Percentiles rank a stretch among this genome's conserved stretches.
Conservation (phyloP, 2,113 vertebrate genomes). For the Antechinus stuartii region DNA sequence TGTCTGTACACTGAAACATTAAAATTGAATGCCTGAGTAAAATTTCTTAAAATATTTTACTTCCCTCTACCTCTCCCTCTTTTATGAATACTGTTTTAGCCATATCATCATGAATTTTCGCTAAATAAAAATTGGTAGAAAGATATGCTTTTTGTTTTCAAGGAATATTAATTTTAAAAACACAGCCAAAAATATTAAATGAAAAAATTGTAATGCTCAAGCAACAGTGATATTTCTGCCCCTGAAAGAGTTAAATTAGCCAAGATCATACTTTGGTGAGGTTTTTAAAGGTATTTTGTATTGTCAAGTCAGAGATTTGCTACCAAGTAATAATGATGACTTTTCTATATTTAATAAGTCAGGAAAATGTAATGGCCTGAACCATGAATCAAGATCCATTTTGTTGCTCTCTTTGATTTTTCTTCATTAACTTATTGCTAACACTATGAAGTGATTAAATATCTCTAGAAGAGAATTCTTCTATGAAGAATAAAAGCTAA, state of each 20-base stretch:
- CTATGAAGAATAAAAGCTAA: not conserved
- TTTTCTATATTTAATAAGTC: not conserved
- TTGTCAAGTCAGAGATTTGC: not conserved
- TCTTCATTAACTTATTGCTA: not conserved
- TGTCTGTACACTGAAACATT: conserved; percentile 84
- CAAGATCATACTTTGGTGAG: not conserved
- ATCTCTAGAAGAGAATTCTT: not conserved
- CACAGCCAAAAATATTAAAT: not conserved
- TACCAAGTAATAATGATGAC: rapidly evolving
- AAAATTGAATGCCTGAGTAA: not conserved
- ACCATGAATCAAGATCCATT: not conserved
- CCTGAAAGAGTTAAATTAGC: not conserved
- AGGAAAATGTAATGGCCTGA: not conserved
- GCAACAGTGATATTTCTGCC: not conserved
- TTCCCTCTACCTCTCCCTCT: rapidly evolving
- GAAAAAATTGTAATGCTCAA: not conserved
- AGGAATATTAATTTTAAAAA: not conserved
- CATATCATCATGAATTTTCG: rapidly evolving
- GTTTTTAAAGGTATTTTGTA: not conserved
- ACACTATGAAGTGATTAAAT: not conserved
- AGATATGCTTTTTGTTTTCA: not conserved
- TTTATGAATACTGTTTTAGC: not conserved
- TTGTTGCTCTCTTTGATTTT: rapidly evolving
- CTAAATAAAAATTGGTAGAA: not conserved
- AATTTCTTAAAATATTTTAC: not conserved